Percentiles rank a stretch among this genome's conserved stretches.
Conservation (phyloP, 2,797 vertebrate species). For the Megaceryle alcyon region DNA sequence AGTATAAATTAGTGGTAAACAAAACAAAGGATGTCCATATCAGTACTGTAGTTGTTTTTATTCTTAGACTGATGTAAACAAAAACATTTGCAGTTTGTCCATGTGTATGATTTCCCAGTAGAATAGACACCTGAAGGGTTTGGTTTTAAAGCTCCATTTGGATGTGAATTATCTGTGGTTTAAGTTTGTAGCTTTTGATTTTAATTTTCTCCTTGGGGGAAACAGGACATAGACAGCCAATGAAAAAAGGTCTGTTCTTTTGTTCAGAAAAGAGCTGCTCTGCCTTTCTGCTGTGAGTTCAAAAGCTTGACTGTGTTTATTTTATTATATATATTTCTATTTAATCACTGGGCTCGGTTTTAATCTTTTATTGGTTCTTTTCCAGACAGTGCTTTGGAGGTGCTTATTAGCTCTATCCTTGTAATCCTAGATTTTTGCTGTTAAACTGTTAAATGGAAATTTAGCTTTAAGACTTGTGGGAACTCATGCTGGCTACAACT, state of each 20-base stretch:
- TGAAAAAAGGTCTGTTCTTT: not conserved
- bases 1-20: not conserved
- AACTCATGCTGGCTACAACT: slow-evolving; percentile 1
- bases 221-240: not conserved
- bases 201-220: not conserved
- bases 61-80: not conserved
- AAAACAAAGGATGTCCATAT: not conserved
- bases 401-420: slow-evolving; percentile 32
- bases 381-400: slow-evolving; percentile 22
- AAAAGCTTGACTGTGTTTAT: not conserved
- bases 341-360: slow-evolving; percentile 7
- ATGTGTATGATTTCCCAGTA: not conserved
- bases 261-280: not conserved
- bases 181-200: not conserved
- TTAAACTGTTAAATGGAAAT: slow-evolving; percentile 49
- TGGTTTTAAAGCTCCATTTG: not conserved
- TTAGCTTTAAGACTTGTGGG: slow-evolving; percentile 27
- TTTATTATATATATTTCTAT: slow-evolving; percentile 11
- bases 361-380: slow-evolving; percentile 42
- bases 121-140: not conserved
- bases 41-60: not conserved
- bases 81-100: not conserved
- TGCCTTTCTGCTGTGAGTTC: not conserved
- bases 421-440: slow-evolving; percentile 52
- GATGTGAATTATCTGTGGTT: not conserved